Evolutionary conservation across 2,797 vertebrate genomes (phyloP).

Genomic region (Rhabdophis nuchalis): DNA sequence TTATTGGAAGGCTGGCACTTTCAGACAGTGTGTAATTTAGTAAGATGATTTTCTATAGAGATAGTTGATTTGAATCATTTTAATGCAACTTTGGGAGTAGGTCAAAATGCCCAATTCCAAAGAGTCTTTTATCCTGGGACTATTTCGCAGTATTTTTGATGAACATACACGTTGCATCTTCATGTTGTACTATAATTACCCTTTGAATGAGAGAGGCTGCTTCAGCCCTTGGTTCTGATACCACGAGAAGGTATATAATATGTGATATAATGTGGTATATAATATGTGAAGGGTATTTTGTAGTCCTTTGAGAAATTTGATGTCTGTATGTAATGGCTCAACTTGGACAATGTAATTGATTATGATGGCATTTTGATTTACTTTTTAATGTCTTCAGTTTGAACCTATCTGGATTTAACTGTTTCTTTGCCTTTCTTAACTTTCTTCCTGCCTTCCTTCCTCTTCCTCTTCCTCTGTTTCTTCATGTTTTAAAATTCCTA

Average conservation of each 20-base stretch:
- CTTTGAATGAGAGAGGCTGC: not conserved
- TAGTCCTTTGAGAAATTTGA: not conserved
- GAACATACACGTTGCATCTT: not conserved
- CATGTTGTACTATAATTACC: not conserved
- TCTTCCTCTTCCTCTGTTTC: not conserved
- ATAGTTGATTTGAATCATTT: not conserved
- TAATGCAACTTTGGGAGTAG: not conserved
- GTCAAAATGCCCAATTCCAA: slow-evolving; percentile 2
- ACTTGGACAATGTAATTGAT: slow-evolving; percentile 10
- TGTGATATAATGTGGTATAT: not conserved
- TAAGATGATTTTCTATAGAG: not conserved
- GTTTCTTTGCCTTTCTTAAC: not conserved
- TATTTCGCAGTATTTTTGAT: slow-evolving; percentile 1
- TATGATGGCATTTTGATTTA: slow-evolving; percentile 4
- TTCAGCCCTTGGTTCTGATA: not conserved
- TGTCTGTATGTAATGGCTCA: not conserved
- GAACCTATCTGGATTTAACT: slow-evolving; percentile 7
- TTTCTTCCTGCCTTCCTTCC: not conserved
- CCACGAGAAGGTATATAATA: not conserved
- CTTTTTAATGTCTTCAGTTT: slow-evolving; percentile 3
- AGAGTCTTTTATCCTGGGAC: not conserved
- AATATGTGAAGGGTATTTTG: not conserved
- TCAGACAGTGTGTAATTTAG: not conserved
- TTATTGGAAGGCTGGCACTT: slow-evolving; percentile 1
- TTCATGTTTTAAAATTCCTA: not conserved